Evolutionary conservation across 2,113 vertebrate species (phyloP).

Genomic region (Athene noctua): DNA sequence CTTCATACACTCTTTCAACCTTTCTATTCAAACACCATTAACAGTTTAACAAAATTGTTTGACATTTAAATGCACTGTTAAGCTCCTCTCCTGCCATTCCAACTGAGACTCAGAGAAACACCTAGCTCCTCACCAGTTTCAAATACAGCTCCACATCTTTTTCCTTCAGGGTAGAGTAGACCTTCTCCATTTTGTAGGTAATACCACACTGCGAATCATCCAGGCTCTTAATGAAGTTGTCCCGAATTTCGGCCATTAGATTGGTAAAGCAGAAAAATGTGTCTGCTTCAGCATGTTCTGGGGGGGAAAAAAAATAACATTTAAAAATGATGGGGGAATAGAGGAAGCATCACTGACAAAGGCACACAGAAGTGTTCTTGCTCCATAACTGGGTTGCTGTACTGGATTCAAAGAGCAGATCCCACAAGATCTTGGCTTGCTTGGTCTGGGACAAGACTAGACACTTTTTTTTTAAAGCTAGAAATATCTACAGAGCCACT

Average conservation of each 20-base stretch:
- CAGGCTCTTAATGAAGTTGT: slow-evolving; percentile 98
- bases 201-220: slow-evolving; percentile 98
- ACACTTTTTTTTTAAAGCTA: not conserved
- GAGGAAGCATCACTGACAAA: not conserved
- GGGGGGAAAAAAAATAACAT: not conserved
- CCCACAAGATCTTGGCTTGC: not conserved
- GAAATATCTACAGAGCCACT: not conserved
- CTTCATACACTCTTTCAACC: not conserved
- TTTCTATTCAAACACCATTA: not conserved
- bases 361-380: not conserved
- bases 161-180: slow-evolving; percentile 92
- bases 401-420: not conserved
- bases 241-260: slow-evolving; percentile 96
- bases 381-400: not conserved
- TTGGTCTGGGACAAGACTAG: not conserved
- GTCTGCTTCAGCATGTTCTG: slow-evolving; percentile 95
- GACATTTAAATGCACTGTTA: not conserved
- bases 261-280: slow-evolving; percentile 98
- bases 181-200: slow-evolving; percentile 97
- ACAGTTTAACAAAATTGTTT: not conserved
- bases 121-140: slow-evolving; percentile 82
- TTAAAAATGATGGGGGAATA: not conserved
- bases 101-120: not conserved
- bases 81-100: not conserved
- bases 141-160: slow-evolving; percentile 92